Conservation (phyloP, 2,113 vertebrate genomes). For the Euleptes europaea region DNA sequence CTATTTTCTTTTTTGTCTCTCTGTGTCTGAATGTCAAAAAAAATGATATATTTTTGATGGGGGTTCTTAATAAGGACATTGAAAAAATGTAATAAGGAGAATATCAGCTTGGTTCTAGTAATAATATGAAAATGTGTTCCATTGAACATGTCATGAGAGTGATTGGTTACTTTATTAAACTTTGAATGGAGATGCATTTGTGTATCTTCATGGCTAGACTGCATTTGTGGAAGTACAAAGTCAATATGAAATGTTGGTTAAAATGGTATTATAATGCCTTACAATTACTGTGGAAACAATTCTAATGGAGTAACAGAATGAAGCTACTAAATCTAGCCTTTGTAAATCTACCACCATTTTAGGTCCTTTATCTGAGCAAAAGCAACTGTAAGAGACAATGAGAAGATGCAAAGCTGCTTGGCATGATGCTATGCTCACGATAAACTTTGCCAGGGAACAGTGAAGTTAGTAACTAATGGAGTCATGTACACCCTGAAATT, state of each 20-base stretch:
- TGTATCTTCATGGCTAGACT: not conserved
- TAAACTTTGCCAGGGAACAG: too few species aligned
- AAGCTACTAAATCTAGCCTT: not conserved
- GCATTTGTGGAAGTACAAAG: not conserved
- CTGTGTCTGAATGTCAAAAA: constrained; percentile 53
- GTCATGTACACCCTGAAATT: too few species aligned
- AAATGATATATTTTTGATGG: not conserved
- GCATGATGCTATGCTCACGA: too few species aligned
- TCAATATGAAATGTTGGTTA: not conserved
- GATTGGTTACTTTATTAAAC: constrained; percentile 13
- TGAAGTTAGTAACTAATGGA: too few species aligned
- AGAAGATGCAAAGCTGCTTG: too few species aligned
- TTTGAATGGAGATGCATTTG: not conserved
- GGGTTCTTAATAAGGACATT: constrained; percentile 24
- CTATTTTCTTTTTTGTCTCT: constrained; percentile 27
- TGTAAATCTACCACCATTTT: too few species aligned
- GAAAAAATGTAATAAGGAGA: constrained; percentile 42
- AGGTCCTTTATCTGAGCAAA: not conserved
- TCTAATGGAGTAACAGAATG: not conserved
- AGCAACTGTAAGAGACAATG: too few species aligned
- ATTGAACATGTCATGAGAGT: constrained; percentile 32
- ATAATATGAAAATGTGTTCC: constrained; percentile 36
- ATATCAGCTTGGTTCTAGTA: not conserved
- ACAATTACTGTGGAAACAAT: not conserved
- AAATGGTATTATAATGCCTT: not conserved